Evolutionary conservation across 2,113 vertebrate species (phyloP), one percentile per base, ranked within the genome.

Genomic region (Ciconia stormi): DNA sequence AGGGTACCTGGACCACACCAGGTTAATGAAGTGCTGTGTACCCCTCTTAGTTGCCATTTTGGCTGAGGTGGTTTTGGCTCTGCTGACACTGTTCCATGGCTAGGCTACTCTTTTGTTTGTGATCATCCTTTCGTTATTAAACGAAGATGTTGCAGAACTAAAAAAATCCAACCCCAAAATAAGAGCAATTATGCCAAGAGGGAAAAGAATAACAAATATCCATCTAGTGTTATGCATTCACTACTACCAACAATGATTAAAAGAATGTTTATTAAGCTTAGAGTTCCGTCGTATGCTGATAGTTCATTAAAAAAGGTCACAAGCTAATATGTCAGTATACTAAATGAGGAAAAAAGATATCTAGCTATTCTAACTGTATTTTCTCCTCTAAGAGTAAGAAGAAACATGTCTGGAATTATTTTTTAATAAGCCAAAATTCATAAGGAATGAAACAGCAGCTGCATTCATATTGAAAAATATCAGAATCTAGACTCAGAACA

Each of bases 61-160:
- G 29, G 20, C 23, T 20, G 11, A 76, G 36, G 29, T 26, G 12
- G 11, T 55, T 86, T 86, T 77, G 32, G 30, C 18, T 85, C 53
- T 82, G 38, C 47, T 55, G 32, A n/a, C 15, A 22, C 16, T 59
- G 10, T 50, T 62, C 34, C 32, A 14, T 22, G 9, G 21, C 18
- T 72, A 20, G 21, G 47, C 13, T 72, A 26, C 34, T 67, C 9
- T 23, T 91, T 34, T 50, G 26, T 63, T 76, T 55, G 5, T 3
- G 1, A 38, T n/a, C 0, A 0, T 27, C 11, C 16, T 89, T 82
- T 38, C 3, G 1, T 52, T 50, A n/a, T 32, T 82, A 59, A 59
- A 59, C 19, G 5, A 77, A 30, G 34, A 80, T 72, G 44, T 7
- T 49, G 25, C 27, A 65, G 19, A 87, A 61, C 36, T 50, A 26